Evolutionary conservation across 2,888 invertebrate species (phyloP), one percentile per base, ranked within the genome.

Genomic region (Entomobrya proxima): DNA sequence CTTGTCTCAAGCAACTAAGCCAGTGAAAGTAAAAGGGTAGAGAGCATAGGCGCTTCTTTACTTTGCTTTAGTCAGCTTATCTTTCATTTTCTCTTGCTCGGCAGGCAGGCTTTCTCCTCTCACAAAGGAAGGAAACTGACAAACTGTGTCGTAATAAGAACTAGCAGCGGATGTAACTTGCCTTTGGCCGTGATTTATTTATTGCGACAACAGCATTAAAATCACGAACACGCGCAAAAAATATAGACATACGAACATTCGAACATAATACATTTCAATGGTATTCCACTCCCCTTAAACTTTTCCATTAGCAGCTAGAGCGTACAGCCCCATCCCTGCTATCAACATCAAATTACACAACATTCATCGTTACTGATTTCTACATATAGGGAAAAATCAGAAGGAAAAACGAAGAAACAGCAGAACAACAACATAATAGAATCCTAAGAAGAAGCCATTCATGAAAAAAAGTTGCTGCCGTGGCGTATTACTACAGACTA

Each of bases 161-260:
- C n/a, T 9, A 55, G 9, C 55, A 24, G 9, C 21, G 21, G 40
- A 13, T 6, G 32, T 37, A n/a, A 40, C 15, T 21, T 44, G 69
- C 69, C 69, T 69, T 35, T 27, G 69, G 69, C 27, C 44, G 69
- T 44, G 69, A 69, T 69, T 69, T 69, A 69, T 44, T 40, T 69
- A 40, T 69, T 69, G 40, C 40, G 40, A 40, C 64, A 37, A 64
- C 47, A 47, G 3, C 47, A 47, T 13, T 13, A 9, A 5, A 2
- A 47, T n/a, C n/a, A n/a, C 44, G 44, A 55, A 32, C 27, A 61
- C 61, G 18, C 15, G n/a, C n/a, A 61, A n/a, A 15, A 61, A 52
- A 52, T 24, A 9, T 58, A 27, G 24, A 24, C 30, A 47, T 32
- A 13, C 4, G 24, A 27, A 15, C 27, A 55, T 27, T 32, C 13